Conservation (phyloP, 2,888 invertebrate species). For the Dendrolimus pini region DNA sequence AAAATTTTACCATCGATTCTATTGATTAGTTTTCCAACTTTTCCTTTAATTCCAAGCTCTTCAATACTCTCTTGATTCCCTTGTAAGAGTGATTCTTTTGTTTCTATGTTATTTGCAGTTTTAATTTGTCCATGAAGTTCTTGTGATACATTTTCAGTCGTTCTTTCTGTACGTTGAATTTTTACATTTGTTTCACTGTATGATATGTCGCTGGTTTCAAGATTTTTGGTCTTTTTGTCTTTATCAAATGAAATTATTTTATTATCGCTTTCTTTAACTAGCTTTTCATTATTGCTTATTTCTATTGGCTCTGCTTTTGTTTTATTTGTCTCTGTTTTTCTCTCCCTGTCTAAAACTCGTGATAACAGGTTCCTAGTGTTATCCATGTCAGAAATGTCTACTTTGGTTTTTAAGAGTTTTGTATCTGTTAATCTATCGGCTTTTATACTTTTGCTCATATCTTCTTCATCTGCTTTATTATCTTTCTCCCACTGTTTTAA, state of each 20-base stretch:
- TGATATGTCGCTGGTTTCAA: no score
- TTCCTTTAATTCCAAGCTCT: conserved; percentile 36
- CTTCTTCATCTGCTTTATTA: neutral
- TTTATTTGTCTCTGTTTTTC: neutral
- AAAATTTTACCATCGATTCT: conserved; percentile 19
- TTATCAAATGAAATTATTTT: no score
- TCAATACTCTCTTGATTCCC: conserved; percentile 10
- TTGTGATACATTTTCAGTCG: neutral
- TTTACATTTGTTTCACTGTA: no score
- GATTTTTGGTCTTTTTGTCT: no score
- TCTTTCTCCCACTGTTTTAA: neutral
- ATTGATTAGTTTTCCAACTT: conserved; percentile 39
- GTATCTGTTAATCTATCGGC: neutral
- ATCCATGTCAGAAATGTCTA: neutral
- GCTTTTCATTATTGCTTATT: no score
- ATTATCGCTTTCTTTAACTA: no score
- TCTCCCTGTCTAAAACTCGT: neutral
- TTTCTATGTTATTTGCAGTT: neutral
- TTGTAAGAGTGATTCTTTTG: neutral
- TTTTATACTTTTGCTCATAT: neutral
- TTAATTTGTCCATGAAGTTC: neutral
- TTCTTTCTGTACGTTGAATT: neutral
- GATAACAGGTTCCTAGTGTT: neutral
- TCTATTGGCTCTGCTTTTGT: no score
- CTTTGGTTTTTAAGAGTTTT: neutral